phyloP scores from a whole-genome alignment of 2,888 invertebrate genomes.

The Idaea straminata region DNA sequence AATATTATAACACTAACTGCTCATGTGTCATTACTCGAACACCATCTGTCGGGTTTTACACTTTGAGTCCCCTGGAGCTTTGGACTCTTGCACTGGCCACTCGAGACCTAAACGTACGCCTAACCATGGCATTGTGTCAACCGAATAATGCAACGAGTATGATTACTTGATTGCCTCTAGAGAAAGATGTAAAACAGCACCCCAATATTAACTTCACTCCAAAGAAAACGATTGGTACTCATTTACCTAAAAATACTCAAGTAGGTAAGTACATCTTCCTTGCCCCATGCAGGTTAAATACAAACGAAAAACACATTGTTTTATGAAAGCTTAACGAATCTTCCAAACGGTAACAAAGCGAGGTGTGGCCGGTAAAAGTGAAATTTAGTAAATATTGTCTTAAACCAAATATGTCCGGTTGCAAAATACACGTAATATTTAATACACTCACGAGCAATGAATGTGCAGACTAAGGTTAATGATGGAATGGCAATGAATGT shows the following conservation, averaged over 20 bases:
- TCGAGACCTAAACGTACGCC: too few relatives aligned
- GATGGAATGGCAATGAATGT: not conserved
- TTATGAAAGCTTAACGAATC: constrained; percentile 55
- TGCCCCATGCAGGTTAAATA: constrained; percentile 7
- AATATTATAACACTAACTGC: too few relatives aligned
- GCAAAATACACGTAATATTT: constrained; percentile 31
- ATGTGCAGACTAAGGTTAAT: not conserved
- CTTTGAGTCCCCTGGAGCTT: too few relatives aligned
- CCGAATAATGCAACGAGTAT: too few relatives aligned
- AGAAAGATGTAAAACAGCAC: too few relatives aligned
- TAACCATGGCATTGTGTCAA: too few relatives aligned
- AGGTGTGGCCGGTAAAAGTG: constrained; percentile 54
- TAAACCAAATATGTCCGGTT: constrained; percentile 37
- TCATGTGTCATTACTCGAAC: too few relatives aligned
- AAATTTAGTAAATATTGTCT: constrained; percentile 68
- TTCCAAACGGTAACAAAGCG: constrained; percentile 17
- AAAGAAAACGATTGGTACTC: too few relatives aligned
- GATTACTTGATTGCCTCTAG: too few relatives aligned
- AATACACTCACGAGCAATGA: constrained; percentile 19
- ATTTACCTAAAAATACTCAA: not conserved
- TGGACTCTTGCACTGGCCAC: too few relatives aligned
- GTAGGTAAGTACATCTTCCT: not conserved
- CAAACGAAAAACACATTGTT: constrained; percentile 28
- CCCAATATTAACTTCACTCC: too few relatives aligned
- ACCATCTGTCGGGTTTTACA: too few relatives aligned